Evolutionary conservation across 2,888 invertebrate species (phyloP), one percentile per base, ranked within the genome.

Genomic region (Ophion ellenae): DNA sequence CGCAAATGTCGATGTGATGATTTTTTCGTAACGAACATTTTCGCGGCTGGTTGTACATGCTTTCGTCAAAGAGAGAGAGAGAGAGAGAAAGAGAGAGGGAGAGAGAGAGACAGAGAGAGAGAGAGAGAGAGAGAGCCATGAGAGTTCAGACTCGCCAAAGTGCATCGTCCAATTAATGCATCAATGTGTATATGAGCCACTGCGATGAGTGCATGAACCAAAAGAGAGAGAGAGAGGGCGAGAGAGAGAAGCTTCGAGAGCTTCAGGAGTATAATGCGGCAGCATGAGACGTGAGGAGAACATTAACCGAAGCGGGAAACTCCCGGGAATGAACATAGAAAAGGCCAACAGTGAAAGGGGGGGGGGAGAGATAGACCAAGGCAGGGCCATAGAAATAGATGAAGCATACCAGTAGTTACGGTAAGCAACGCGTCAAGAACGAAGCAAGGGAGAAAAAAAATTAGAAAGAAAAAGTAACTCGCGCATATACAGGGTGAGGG

Each of bases 351-450:
- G n/a, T n/a, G 53, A 47, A 32, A 32, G 63, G 20, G 17, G 32
- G 64, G 40, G 47, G 63, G 0, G 32, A 1, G n/a, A 11, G 1
- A 17, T n/a, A 40, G 24, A 24, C 3, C 5, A 59, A 32, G 32
- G 4, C 32, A 32, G 32, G 20, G 59, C 20, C 20, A 73, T 20
- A 59, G 74, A 81, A 59, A 74, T 64, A 74, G 59, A 74, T 63
- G 17, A 73, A 78, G 64, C 70, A 63, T 57, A 83, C 81, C 63
- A 77, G 85, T 80, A 83, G 80, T 83, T 83, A 83, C 80, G 76
- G 78, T 36, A 61, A 83, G 85, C 83, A 83, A 83, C 80, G 85
- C 80, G 83, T 86, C 83, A 86, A 83, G 83, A 83, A 80, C 47
- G 75, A 71, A 64, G 80, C 71, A 84, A 81, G 76, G 67, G 57